Conservation (phyloP, 1,140 invertebrate species). For the Leptoteleia sp. region DNA sequence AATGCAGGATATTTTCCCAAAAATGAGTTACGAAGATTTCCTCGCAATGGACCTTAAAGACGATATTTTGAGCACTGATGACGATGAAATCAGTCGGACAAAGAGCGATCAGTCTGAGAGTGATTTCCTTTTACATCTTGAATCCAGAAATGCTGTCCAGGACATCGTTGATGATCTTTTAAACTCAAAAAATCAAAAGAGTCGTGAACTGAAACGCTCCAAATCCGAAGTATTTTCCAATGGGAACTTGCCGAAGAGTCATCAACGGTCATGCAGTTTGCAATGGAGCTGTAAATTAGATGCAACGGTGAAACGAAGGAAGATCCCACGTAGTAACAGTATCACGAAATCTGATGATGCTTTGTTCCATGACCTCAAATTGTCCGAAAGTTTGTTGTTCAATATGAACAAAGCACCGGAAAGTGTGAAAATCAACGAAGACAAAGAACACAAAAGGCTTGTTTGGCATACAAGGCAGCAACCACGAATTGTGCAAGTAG, state of each 20-base stretch:
- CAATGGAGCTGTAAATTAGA: slow-evolving; percentile 87
- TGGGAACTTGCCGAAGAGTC: slow-evolving; percentile 79
- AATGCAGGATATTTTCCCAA: slow-evolving; percentile 87
- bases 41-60: slow-evolving; percentile 83
- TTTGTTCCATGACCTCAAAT: slow-evolving; percentile 76
- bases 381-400: slow-evolving; percentile 80
- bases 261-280: slow-evolving; percentile 85
- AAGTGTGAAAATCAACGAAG: slow-evolving; percentile 70
- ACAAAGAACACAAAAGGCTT: slow-evolving; percentile 78
- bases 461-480: slow-evolving; percentile 78
- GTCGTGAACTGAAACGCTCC: slow-evolving; percentile 83
- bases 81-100: slow-evolving; percentile 70
- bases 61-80: slow-evolving; percentile 73
- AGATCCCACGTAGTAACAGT: slow-evolving; percentile 79
- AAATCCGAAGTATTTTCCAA: slow-evolving; percentile 84
- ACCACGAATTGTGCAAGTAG: slow-evolving; percentile 82
- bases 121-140: slow-evolving; percentile 77
- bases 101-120: slow-evolving; percentile 69
- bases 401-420: slow-evolving; percentile 77
- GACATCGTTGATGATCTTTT: slow-evolving; percentile 85
- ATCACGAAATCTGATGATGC: slow-evolving; percentile 67
- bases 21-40: slow-evolving; percentile 84
- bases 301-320: slow-evolving; percentile 85
- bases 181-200: slow-evolving; percentile 78
- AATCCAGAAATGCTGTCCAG: slow-evolving; percentile 80